phyloP scores from a whole-genome alignment of 1,140 invertebrate species.

The Holotrichia oblita region DNA sequence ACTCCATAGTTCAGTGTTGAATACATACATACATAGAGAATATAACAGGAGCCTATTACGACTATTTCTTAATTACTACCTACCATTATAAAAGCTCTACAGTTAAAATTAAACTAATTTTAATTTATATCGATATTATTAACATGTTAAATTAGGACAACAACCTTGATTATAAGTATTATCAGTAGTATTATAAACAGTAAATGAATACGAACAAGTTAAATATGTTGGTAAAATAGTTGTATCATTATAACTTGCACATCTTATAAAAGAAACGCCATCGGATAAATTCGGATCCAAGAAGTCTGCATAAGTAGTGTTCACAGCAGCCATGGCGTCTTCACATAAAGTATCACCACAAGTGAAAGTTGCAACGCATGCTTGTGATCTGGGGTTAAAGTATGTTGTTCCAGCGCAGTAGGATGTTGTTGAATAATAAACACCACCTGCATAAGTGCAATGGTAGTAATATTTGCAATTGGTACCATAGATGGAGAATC shows the following conservation, averaged over 20 bases:
- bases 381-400: constrained; percentile 5
- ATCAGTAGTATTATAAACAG: not conserved
- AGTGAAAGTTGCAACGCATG: not conserved
- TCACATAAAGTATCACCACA: constrained; percentile 4
- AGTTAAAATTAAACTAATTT: no score
- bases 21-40: not conserved
- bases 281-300: not conserved
- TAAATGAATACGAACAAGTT: not conserved
- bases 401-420: not conserved
- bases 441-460: not conserved
- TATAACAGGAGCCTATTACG: not conserved
- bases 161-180: not conserved
- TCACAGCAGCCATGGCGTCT: not conserved
- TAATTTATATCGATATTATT: no score
- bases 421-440: not conserved
- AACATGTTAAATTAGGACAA: not conserved
- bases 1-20: not conserved
- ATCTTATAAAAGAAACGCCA: not conserved
- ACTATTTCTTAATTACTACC: not conserved
- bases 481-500: not conserved
- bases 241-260: not conserved
- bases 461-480: constrained; percentile 21
- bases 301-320: not conserved
- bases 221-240: not conserved
- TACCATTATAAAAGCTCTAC: not conserved